phyloP scores from a whole-genome alignment of 1,140 invertebrate genomes.

The Hylyphantes graminicola region DNA sequence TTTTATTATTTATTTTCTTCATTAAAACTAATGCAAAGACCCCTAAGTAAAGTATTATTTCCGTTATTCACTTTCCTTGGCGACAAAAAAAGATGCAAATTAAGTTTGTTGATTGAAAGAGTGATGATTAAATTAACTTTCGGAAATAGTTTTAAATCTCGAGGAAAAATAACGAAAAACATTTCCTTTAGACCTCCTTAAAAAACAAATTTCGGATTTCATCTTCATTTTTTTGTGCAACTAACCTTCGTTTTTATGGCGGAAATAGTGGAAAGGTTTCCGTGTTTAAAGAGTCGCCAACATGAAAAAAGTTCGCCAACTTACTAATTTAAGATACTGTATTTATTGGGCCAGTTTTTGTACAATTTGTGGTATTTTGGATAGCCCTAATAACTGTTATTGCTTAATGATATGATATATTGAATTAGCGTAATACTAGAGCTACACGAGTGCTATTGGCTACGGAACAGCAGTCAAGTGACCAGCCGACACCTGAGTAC shows the following conservation, averaged over 20 bases:
- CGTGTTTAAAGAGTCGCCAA: not conserved
- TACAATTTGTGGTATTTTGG: too few species aligned
- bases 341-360: too few species aligned
- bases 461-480: too few species aligned
- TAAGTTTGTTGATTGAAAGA: constrained; percentile 4
- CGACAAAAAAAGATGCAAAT: not conserved
- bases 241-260: not conserved
- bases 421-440: too few species aligned
- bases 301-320: not conserved
- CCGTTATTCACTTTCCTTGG: too few species aligned
- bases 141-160: not conserved
- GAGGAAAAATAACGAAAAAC: not conserved
- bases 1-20: too few species aligned
- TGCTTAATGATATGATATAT: too few species aligned
- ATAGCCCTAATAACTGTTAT: too few species aligned
- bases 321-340: not conserved
- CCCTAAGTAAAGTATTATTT: too few species aligned
- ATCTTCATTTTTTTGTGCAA: not conserved
- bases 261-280: not conserved
- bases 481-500: too few species aligned
- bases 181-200: not conserved
- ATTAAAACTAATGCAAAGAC: too few species aligned
- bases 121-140: constrained; percentile 37
- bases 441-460: too few species aligned
- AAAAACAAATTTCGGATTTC: constrained; percentile 38